These are phyloP conservation scores for Desmophyllum pertusum DNA, from an alignment of 92 coral and sea anemone species.

Conservation along the genomic window DNA sequence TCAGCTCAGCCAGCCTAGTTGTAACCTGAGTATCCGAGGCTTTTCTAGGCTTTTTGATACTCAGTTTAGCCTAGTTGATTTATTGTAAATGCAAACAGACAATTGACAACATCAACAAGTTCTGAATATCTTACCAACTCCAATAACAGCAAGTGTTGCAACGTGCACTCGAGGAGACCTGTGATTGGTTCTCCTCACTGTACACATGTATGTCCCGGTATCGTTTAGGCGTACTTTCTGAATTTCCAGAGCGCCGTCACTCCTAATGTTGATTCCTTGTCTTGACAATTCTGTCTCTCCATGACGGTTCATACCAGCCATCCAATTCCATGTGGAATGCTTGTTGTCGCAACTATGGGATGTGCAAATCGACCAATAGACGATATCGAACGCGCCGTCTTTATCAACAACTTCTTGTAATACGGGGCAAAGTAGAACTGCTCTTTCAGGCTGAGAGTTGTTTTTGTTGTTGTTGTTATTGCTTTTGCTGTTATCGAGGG, in stretches of 20 bases:
- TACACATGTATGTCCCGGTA: background rate
- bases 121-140: background rate
- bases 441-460: too few species aligned
- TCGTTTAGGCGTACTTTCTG: background rate
- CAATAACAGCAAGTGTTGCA: background rate
- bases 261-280: background rate
- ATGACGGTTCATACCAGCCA: background rate
- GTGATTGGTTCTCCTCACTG: background rate
- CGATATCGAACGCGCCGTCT: background rate
- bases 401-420: background rate
- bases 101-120: too few species aligned
- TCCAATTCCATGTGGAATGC: background rate
- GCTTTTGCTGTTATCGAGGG: too few species aligned
- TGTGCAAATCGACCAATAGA: background rate
- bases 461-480: too few species aligned
- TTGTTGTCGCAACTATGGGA: background rate
- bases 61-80: background rate
- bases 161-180: background rate
- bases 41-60: too few species aligned
- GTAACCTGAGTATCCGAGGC: too few species aligned
- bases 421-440: too few species aligned
- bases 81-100: too few species aligned
- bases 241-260: background rate
- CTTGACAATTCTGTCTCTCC: background rate
- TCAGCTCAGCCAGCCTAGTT: too few species aligned